Base-by-base conservation (phyloP, 2,888 invertebrate genomes). In the Eulithis testata region DNA sequence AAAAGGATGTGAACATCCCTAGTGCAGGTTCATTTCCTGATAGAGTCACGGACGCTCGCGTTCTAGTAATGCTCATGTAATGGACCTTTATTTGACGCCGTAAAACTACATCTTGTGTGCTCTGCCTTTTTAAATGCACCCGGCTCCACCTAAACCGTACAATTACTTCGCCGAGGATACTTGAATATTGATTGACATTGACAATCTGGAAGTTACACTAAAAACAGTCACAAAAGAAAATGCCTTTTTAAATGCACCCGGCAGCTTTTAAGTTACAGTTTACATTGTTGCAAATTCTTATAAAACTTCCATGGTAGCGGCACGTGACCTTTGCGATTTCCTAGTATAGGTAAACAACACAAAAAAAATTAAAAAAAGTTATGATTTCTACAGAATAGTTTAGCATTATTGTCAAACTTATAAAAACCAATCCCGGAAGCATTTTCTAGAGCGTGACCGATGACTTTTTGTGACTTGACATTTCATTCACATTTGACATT, bases 401-500 rank as follows among this genome's bases (percentile, higher is more conserved):
- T 31, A 31, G 31, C 31, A 31, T 31, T 31, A 6, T 31, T 31
- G 31, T 31, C 31, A 31, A 4, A 40, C 9, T 21, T 9, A 49
- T 47, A 11, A 21, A 49, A 21, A 49, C 12, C 37, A 12, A 21
- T 36, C 54, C 51, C 62, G 58, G 62, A 66, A 66, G 40, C 59
- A 47, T 45, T 47, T 60, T 40, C 60, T 57, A 65, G 68, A 73
- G 68, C 76, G 73, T 72, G 82, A 82, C 81, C 83, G 80, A 78
- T 85, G 82, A 83, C 83, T 86, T 87, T 87, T 87, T 85, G 77
- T 70, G 73, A 69, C 78, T 77, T 90, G 92, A 87, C 91, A 91
- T 92, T 92, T 92, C 49, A 84, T 77, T 74, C 77, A 87, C 91
- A 88, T 89, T 91, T 92, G 92, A 92, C 92, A 92, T 92, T 92